Base-by-base conservation (phyloP, 2,888 invertebrate genomes). In the Chymomyza fuscimana region DNA sequence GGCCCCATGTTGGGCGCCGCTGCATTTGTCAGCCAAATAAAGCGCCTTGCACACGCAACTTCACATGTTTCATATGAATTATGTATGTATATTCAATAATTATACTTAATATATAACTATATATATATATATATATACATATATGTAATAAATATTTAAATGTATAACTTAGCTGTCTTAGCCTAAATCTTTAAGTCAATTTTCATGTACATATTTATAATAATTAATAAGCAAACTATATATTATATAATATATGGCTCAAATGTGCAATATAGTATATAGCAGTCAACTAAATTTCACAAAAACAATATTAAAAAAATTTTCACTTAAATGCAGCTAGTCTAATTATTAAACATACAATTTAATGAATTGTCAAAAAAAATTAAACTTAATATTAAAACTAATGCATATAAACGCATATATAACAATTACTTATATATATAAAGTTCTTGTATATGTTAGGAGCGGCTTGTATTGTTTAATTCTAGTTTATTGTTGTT, bases 41-140 rank as follows among this genome's bases (percentile, higher is more conserved):
- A 65, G 86, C 85, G 84, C 74, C 73, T 72, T 82, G 76, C 80
- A 79, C 83, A 75, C 76, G 76, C 86, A 80, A 67, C 78, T 87
- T 82, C 86, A 80, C 82, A 88, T 79, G 79, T 84, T 84, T 88
- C 84, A 84, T 84, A 88, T 79, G 78, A 73, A 82, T 86, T 82
- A 87, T 87, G 81, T 78, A 78, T 76, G 63, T 86, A 79, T 72
- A 86, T 78, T 68, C 60, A 75, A 68, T 25, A 67, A 25, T 51
- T 63, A 65, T 40, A n/a, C n/a, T n/a, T n/a, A 72, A 63, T 70
- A 71, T 56, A 67, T 61, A 67, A 12, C 63, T 62, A 64, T 65
- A 40, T 60, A 65, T 29, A 61, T 70, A 25, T 25, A 25, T 25
- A 25, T 25, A 56, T 76, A 72, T 19, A 63, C 66, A 36, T 60